Conservation (phyloP, 2,113 vertebrate genomes). For the Oenanthe melanoleuca region DNA sequence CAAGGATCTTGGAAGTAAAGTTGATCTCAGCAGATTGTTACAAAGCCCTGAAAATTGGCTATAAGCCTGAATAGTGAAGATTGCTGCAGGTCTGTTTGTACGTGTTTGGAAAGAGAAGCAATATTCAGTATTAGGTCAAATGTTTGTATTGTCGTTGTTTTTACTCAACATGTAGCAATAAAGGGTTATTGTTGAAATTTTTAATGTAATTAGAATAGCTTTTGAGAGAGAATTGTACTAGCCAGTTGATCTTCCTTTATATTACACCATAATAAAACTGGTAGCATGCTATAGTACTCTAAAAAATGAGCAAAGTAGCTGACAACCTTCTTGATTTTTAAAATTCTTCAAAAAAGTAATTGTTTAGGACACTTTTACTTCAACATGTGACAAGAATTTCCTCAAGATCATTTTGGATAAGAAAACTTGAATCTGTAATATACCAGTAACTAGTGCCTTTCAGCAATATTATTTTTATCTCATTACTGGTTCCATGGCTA, state of each 20-base stretch:
- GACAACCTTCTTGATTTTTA: not conserved
- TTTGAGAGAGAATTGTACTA: not conserved
- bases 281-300: not conserved
- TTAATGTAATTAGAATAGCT: not conserved
- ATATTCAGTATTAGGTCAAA: not conserved
- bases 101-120: not conserved
- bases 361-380: not conserved
- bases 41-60: not conserved
- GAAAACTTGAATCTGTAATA: not conserved
- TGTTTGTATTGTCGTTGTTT: not conserved
- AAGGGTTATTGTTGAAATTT: not conserved
- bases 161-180: not conserved
- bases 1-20: not conserved
- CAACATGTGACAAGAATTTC: not conserved
- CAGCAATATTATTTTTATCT: not conserved
- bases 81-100: not conserved
- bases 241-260: not conserved
- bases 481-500: not conserved
- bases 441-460: not conserved
- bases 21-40: not conserved
- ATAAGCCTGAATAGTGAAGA: not conserved
- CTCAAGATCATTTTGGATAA: not conserved
- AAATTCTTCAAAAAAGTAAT: not conserved
- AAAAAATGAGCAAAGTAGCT: not conserved
- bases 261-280: not conserved